Evolutionary conservation across 2,888 invertebrate species (phyloP), one percentile per base, ranked within the genome.

Genomic region (Chromoteleia sp.): DNA sequence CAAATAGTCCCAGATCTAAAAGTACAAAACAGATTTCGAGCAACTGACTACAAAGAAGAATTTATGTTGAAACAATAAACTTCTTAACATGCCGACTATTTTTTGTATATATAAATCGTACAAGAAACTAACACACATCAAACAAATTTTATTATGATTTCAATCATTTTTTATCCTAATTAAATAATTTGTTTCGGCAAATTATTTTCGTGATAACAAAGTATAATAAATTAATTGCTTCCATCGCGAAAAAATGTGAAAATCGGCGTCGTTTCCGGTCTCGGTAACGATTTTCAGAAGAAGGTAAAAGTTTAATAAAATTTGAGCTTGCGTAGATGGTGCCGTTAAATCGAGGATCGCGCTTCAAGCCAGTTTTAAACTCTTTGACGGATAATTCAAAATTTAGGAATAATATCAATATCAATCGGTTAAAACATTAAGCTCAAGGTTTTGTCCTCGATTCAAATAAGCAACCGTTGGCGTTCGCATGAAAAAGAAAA

Each of bases 261-360:
- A 80, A 75, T 73, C 77, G 54, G 74, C 71, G 65, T 78, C 75
- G 59, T 71, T 80, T 75, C 56, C 80, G 68, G 74, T 63, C 48
- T 74, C n/a, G 52, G 56, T 59, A 54, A 68, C 52, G 63, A 74
- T 63, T 74, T 56, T 45, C 56, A 63, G 21, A 36, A 56, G 30
- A 50, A 43, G 58, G 17, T 36, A 61, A 10, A 75, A 33, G 43
- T 63, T 29, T 7, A 36, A 30, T 50, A 25, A 59, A 50, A 48
- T 8, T 77, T 74, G 70, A 78, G 71, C 74, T 54, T 52, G 41
- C 41, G 25, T 56, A 54, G 63, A 19, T 71, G 67, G 59, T n/a
- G 58, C 71, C 12, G 52, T 74, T 30, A 30, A 77, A 71, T 30
- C 81, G 75, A 76, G 71, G 63, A 63, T 14, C n/a, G 14, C 12